These are phyloP conservation scores for Limnephilus auricula DNA, from an alignment of 2,888 invertebrate genomes.

Conservation along the genomic window DNA sequence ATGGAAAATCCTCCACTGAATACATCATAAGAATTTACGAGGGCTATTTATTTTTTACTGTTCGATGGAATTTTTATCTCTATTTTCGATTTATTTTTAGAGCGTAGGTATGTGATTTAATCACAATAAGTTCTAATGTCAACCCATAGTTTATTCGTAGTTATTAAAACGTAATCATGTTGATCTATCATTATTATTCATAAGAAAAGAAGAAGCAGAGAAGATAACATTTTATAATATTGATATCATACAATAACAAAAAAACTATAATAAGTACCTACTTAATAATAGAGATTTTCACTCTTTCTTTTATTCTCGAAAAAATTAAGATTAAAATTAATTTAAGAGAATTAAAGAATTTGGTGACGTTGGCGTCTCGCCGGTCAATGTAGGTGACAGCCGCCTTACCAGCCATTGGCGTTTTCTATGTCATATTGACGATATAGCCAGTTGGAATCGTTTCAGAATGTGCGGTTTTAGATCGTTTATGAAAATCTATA, in stretches of 20 bases:
- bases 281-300: no score
- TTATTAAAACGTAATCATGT: not conserved
- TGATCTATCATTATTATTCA: not conserved
- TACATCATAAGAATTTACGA: not conserved
- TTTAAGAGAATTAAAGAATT: no score
- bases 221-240: not conserved
- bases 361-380: no score
- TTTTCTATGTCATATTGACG: no score
- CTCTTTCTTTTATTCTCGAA: no score
- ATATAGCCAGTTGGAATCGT: no score
- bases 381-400: no score
- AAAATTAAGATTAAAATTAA: no score
- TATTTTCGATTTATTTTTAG: not conserved
- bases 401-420: no score
- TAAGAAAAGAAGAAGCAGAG: not conserved
- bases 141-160: not conserved
- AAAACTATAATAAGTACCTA: not conserved
- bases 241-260: not conserved
- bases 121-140: not conserved
- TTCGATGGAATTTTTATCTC: not conserved
- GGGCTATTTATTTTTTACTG: not conserved
- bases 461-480: no score
- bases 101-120: not conserved
- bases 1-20: slow-evolving; percentile 26
- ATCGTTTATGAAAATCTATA: no score